These are phyloP conservation scores for Epicampocera succincta DNA, from an alignment of 2,888 invertebrate genomes.

Conservation along the genomic window DNA sequence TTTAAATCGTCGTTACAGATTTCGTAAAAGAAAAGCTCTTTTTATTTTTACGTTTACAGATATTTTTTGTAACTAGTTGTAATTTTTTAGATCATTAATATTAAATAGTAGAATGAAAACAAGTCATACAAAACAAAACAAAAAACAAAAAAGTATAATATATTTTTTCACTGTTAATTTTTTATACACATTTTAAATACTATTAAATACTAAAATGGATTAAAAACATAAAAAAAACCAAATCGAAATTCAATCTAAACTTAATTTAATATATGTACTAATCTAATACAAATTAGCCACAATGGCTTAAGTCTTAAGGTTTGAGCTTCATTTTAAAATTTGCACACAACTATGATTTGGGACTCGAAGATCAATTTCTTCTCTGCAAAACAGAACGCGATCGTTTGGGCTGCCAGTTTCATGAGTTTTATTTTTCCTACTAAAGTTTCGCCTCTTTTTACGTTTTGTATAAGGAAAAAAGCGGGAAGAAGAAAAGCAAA, in stretches of 20 bases:
- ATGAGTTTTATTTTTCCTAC: too few relatives aligned
- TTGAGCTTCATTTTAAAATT: constrained; percentile 12
- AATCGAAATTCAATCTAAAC: constrained; percentile 46
- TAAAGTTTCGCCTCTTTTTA: too few relatives aligned
- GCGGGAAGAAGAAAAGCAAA: too few relatives aligned
- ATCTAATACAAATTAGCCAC: constrained; percentile 21
- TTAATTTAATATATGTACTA: constrained; percentile 37
- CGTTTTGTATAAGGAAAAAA: too few relatives aligned
- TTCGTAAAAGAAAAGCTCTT: constrained; percentile 19
- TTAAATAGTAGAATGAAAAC: constrained; percentile 55
- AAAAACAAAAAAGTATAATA: constrained; percentile 54
- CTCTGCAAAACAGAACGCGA: too few relatives aligned
- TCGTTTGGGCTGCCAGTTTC: too few relatives aligned
- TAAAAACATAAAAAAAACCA: constrained; percentile 35
- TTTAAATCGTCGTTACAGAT: constrained; percentile 38
- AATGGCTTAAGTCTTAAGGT: constrained; percentile 16
- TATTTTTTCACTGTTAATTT: constrained; percentile 70
- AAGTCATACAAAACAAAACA: constrained; percentile 46
- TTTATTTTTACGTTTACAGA: constrained; percentile 58
- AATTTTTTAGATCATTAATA: constrained; percentile 62
- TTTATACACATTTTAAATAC: constrained; percentile 70
- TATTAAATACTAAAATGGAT: constrained; percentile 59
- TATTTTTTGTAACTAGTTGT: constrained; percentile 58
- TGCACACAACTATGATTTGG: too few relatives aligned
- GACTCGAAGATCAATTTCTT: too few relatives aligned